phyloP scores from a whole-genome alignment of 2,888 invertebrate genomes.

The Lymantria monacha region DNA sequence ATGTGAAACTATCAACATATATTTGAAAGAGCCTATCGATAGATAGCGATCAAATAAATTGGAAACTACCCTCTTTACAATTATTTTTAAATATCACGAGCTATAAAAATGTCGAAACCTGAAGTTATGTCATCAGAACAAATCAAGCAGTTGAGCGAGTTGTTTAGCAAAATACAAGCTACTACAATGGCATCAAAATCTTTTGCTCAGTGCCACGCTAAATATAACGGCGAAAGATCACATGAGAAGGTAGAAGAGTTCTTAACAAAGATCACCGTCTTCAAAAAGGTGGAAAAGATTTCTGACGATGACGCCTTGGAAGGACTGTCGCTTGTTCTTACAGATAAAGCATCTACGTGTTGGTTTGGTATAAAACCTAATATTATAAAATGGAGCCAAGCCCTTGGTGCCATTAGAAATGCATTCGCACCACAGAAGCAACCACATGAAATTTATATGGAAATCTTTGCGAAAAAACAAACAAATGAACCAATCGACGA shows the following conservation, averaged over 20 bases:
- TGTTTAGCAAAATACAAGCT: not conserved
- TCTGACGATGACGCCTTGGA: not conserved
- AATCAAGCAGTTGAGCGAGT: too few relatives aligned
- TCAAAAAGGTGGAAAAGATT: not conserved
- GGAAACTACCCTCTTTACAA: too few relatives aligned
- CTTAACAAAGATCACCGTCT: not conserved
- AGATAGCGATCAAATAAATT: too few relatives aligned
- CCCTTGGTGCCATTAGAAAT: not conserved
- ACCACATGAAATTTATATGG: not conserved
- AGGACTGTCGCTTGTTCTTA: not conserved
- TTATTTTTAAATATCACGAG: too few relatives aligned
- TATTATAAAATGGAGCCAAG: not conserved
- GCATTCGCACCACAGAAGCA: not conserved
- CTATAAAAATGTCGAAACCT: too few relatives aligned
- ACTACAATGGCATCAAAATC: not conserved
- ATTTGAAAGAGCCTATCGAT: too few relatives aligned
- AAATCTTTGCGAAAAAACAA: not conserved
- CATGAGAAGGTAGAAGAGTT: not conserved
- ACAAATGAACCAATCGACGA: not conserved
- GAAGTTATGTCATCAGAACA: too few relatives aligned
- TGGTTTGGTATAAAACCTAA: not conserved
- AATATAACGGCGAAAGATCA: not conserved
- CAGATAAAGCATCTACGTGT: not conserved
- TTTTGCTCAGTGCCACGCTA: not conserved
- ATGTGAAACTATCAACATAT: too few relatives aligned